Evolutionary conservation across 2,797 vertebrate genomes (phyloP).

Genomic region (Muraenolepis orangiensis): DNA sequence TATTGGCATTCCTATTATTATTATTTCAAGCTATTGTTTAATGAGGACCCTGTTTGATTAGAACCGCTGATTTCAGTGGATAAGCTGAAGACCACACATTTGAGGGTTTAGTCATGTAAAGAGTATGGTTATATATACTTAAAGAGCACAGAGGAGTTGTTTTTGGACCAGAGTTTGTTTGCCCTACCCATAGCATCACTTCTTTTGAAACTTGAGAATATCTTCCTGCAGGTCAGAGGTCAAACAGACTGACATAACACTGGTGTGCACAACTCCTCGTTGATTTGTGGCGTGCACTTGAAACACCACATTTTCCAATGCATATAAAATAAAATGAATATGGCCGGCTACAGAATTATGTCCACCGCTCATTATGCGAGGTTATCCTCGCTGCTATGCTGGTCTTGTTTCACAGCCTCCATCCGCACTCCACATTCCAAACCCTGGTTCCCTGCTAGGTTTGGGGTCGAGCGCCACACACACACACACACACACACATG

Average conservation of each 20-base stretch:
- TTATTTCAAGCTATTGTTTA: slow-evolving; percentile 57
- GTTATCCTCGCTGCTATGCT: slow-evolving; percentile 32
- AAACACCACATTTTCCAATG: neutral
- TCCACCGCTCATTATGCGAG: slow-evolving; percentile 2
- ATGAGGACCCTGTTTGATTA: slow-evolving; percentile 51
- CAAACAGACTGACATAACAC: neutral
- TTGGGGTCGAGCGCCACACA: slow-evolving; percentile 44
- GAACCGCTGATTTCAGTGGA: slow-evolving; percentile 21
- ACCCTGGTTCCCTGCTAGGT: slow-evolving; percentile 62
- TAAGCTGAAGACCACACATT: slow-evolving; percentile 8
- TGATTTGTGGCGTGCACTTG: neutral
- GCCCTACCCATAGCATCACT: neutral
- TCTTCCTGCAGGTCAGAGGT: neutral
- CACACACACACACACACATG: slow-evolving; percentile 40
- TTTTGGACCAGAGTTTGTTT: neutral
- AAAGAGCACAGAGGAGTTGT: neutral
- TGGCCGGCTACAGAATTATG: slow-evolving; percentile 15
- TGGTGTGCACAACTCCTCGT: neutral
- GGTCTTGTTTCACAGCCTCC: slow-evolving; percentile 34
- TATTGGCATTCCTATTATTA: slow-evolving; percentile 55
- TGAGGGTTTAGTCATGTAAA: neutral
- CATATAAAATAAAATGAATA: too few relatives aligned
- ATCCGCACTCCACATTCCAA: slow-evolving; percentile 65
- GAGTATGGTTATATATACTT: neutral
- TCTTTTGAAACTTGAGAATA: neutral